Base-by-base conservation (phyloP, 2,888 invertebrate genomes). In the Pterostichus madidus region DNA sequence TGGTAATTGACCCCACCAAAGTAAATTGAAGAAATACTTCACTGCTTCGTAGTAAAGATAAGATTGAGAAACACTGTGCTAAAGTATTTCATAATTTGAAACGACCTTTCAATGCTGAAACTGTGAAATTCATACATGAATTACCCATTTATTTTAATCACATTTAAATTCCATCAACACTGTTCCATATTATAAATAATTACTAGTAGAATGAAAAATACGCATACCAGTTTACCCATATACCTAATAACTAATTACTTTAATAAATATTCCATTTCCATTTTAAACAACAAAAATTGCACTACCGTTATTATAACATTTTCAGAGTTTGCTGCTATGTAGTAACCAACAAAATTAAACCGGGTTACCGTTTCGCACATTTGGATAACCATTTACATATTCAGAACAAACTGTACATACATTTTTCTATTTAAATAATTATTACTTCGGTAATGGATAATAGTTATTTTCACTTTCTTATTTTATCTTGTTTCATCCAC, bases 41-140 rank as follows among this genome's bases (percentile, higher is more conserved):
- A n/a, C n/a, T n/a, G n/a, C n/a, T n/a, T n/a, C n/a, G n/a, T n/a
- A n/a, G n/a, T n/a, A n/a, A n/a, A n/a, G n/a, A n/a, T n/a, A n/a
- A n/a, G 3, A 3, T 24, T 24, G 24, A 24, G 24, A 24, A 24
- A 24, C 3, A 24, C 24, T 24, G 24, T 1, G 24, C 24, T 24
- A 24, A 24, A 24, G 24, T 71, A 71, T 71, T 71, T 71, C 68
- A 39, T 44, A 71, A 71, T 44, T 44, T 10, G 17, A 15, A 71
- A 71, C 44, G 68, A 71, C 68, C 68, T 71, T 71, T 71, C 68
- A 71, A 71, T 71, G 44, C 68, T 71, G 68, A 17, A 44, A 71
- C 13, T 64, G 44, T 71, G 68, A 17, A 44, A 71, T 31, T 64
- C 39, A 44, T 71, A 71, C 68, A 71, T 71, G 39, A 71, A 71